These are phyloP conservation scores for Lophius piscatorius DNA, from an alignment of 2,113 vertebrate species.

Conservation along the genomic window DNA sequence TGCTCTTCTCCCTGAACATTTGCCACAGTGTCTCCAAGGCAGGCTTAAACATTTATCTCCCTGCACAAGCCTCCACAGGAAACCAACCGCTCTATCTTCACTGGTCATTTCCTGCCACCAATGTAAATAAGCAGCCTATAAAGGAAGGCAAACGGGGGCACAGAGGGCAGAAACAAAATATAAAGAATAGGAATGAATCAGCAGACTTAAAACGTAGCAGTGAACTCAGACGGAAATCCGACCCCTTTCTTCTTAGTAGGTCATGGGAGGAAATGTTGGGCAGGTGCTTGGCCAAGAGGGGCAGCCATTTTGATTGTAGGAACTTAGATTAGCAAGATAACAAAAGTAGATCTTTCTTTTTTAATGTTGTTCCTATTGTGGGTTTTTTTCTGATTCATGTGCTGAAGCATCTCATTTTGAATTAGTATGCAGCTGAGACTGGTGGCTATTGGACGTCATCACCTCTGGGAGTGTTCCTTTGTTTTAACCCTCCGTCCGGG, in stretches of 20 bases:
- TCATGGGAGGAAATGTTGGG: slow-evolving; percentile 25
- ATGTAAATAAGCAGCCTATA: slow-evolving; percentile 64
- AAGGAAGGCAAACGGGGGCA: slow-evolving; percentile 61
- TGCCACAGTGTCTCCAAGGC: slow-evolving; percentile 27
- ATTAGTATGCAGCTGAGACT: slow-evolving; percentile 6
- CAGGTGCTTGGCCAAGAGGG: slow-evolving; percentile 43
- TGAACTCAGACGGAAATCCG: slow-evolving; percentile 28
- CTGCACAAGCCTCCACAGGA: slow-evolving; percentile 67
- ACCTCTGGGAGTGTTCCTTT: slow-evolving; percentile 44
- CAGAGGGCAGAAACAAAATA: slow-evolving; percentile 17
- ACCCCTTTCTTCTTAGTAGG: slow-evolving; percentile 30
- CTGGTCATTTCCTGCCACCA: slow-evolving; percentile 69
- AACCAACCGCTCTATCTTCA: slow-evolving; percentile 61
- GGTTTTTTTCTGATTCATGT: slow-evolving; percentile 6
- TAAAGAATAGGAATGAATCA: slow-evolving; percentile 59
- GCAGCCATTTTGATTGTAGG: slow-evolving; percentile 38
- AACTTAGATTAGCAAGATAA: background rate
- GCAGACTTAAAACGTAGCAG: slow-evolving; percentile 18
- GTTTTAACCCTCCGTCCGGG: slow-evolving; percentile 35
- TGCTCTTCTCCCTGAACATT: slow-evolving; percentile 17
- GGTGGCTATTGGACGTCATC: background rate
- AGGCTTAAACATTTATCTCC: slow-evolving; percentile 58
- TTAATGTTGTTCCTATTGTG: background rate
- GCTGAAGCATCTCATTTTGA: slow-evolving; percentile 7
- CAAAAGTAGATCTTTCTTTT: background rate